Percentiles rank a stretch among this genome's conserved stretches.
phyloP scores from a whole-genome alignment of 2,888 invertebrate species.

The Helleia helle region DNA sequence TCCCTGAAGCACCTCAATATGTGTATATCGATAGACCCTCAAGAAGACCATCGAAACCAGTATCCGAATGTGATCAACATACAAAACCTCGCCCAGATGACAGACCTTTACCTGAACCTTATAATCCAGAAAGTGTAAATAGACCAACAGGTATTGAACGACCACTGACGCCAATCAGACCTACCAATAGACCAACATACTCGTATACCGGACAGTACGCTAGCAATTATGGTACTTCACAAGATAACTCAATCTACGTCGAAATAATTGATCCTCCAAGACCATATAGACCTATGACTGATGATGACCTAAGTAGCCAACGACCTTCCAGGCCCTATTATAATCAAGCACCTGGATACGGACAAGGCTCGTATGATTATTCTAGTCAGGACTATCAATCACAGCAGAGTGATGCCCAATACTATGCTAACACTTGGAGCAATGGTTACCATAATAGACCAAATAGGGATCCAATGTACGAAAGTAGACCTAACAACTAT shows the following conservation, averaged over 20 bases:
- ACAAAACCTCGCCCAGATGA: slow-evolving; percentile 24
- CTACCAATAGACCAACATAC: slow-evolving; percentile 34
- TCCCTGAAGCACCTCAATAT: slow-evolving; percentile 42
- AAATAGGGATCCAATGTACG: slow-evolving; percentile 17
- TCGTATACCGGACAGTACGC: slow-evolving; percentile 45
- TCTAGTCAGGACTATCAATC: slow-evolving; percentile 15
- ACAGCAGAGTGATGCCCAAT: slow-evolving; percentile 17
- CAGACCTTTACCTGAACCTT: slow-evolving; percentile 25
- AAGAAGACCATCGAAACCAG: slow-evolving; percentile 36
- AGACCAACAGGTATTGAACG: slow-evolving; percentile 24
- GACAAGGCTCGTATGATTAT: slow-evolving; percentile 19
- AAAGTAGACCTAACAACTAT: slow-evolving; percentile 16
- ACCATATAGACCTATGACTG: slow-evolving; percentile 40
- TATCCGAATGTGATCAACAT: slow-evolving; percentile 5
- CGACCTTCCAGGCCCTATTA: slow-evolving; percentile 10
- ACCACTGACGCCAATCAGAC: slow-evolving; percentile 33
- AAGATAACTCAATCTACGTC: slow-evolving; percentile 49
- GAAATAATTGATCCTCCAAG: slow-evolving; percentile 57
- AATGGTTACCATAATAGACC: slow-evolving; percentile 13
- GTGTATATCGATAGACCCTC: slow-evolving; percentile 49
- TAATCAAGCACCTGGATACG: slow-evolving; percentile 11
- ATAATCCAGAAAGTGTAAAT: slow-evolving; percentile 23
- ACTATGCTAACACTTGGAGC: slow-evolving; percentile 16
- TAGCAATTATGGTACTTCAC: slow-evolving; percentile 40
- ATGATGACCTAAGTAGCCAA: slow-evolving; percentile 31